Evolutionary conservation across 1,140 invertebrate genomes (phyloP), one percentile per base, ranked within the genome.

Genomic region (Dendrolimus kikuchii): DNA sequence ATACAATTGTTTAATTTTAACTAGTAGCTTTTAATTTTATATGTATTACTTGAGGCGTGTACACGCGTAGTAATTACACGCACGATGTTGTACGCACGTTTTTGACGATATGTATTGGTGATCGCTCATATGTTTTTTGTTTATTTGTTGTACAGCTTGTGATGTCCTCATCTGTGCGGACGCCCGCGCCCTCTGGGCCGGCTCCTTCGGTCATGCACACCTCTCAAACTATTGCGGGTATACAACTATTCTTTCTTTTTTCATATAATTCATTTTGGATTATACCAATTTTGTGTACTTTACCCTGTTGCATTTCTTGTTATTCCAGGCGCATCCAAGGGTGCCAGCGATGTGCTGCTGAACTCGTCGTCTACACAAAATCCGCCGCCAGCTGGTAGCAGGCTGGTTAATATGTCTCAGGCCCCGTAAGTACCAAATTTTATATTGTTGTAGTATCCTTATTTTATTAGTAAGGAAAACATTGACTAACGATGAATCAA

Each of bases 101-200:
- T 23, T 23, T 23, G 23, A 23, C 23, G 3, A 23, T 23, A 23
- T 23, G 23, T 23, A 23, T 23, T 23, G 23, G 23, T 23, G 23
- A 3, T 23, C 23, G 23, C 23, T 23, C 23, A 23, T 23, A 23
- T 23, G 23, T 23, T 23, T 23, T 6, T 46, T 46, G 4, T 38
- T 37, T 8, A 38, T 48, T 48, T 48, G 7, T 38, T 60, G 37
- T 8, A 59, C 62, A 72, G 69, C 60, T 62, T 64, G 62, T 81
- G 66, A 85, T 85, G 81, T 79, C 81, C 59, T 83, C 81, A 38
- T 86, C 80, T 53, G 80, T 78, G 62, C 74, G 80, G 50, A 73
- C 78, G 55, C 68, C 74, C n/a, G 75, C 79, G 56, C 70, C 77
- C 41, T 6, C 69, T 43, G 74, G 66, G 43, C 66, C 69, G 52